phyloP scores from a whole-genome alignment of 2,113 vertebrate species.

The Megalops atlanticus region DNA sequence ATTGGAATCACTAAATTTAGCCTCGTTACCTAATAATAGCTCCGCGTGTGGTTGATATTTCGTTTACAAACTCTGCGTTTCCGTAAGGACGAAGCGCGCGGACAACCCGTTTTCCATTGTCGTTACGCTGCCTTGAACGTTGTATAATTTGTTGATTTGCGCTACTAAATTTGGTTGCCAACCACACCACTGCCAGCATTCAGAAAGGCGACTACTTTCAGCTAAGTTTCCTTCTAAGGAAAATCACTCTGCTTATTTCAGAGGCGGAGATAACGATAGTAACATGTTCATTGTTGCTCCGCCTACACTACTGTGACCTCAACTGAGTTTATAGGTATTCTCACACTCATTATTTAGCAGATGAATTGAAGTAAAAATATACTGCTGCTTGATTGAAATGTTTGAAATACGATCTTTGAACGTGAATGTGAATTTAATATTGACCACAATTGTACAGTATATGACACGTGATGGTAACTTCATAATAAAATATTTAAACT shows the following conservation, averaged over 20 bases:
- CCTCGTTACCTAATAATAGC: background rate
- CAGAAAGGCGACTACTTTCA: background rate
- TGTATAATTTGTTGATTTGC: background rate
- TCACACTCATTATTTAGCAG: background rate
- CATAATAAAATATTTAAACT: background rate
- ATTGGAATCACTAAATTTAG: background rate
- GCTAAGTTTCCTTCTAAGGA: constrained; percentile 65
- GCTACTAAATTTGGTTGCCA: background rate
- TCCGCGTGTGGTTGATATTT: background rate
- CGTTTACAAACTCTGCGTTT: background rate
- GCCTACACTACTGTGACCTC: constrained; percentile 1
- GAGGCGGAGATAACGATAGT: constrained; percentile 56
- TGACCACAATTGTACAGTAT: background rate
- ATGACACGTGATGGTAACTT: too few species aligned
- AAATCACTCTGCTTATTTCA: constrained; percentile 50
- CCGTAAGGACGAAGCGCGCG: background rate
- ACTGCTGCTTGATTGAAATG: too few species aligned
- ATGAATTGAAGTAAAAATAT: too few species aligned
- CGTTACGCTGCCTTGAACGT: background rate
- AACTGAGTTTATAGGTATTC: background rate
- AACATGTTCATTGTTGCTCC: constrained; percentile 37
- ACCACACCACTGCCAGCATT: background rate
- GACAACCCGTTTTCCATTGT: background rate
- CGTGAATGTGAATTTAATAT: background rate
- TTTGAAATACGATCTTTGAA: background rate